A percentile compares a stretch with the other conserved stretches of the same genome.
Conservation (phyloP, 2,888 invertebrate genomes). For the Drosophila suboccidentalis region DNA sequence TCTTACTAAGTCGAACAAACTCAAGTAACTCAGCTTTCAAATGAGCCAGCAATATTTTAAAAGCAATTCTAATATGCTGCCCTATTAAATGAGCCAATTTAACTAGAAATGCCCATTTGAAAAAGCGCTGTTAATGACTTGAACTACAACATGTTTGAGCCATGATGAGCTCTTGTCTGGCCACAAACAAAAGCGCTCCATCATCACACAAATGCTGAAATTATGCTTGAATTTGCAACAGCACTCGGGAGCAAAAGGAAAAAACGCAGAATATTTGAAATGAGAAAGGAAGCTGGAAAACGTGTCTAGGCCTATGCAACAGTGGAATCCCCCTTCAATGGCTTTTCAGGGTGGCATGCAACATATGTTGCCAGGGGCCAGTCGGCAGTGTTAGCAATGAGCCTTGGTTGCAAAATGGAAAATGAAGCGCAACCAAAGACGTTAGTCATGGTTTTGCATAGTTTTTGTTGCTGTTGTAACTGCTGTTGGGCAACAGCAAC, state of each 20-base stretch:
- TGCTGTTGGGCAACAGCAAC: conserved; percentile 31
- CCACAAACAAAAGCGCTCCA: conserved; percentile 56
- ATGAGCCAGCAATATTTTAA: conserved; percentile 14
- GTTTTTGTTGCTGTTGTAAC: conserved; percentile 67
- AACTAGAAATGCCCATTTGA: conserved; percentile 26
- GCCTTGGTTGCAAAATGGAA: conserved; percentile 59
- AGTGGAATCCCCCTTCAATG: conserved; percentile 19
- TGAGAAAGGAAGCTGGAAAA: conserved; percentile 42
- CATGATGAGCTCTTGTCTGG: conserved; percentile 34
- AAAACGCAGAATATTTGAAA: neutral
- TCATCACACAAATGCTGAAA: conserved; percentile 72
- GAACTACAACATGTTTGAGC: conserved; percentile 36
- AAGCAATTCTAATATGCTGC: conserved; percentile 2
- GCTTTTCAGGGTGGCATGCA: conserved; percentile 53
- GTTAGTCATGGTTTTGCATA: conserved; percentile 84
- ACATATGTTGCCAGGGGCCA: conserved; percentile 73
- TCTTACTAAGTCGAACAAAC: neutral
- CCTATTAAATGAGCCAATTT: conserved; percentile 22
- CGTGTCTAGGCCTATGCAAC: conserved; percentile 57
- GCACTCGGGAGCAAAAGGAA: neutral
- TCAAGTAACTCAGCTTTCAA: conserved; percentile 12
- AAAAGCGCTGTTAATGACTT: conserved; percentile 55
- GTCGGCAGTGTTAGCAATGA: conserved; percentile 8
- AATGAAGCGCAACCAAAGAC: conserved; percentile 79
- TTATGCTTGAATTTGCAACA: conserved; percentile 66